Percentiles rank a stretch among this genome's conserved stretches.
Conservation (phyloP, 2,113 vertebrate species). For the Ondatra zibethicus region DNA sequence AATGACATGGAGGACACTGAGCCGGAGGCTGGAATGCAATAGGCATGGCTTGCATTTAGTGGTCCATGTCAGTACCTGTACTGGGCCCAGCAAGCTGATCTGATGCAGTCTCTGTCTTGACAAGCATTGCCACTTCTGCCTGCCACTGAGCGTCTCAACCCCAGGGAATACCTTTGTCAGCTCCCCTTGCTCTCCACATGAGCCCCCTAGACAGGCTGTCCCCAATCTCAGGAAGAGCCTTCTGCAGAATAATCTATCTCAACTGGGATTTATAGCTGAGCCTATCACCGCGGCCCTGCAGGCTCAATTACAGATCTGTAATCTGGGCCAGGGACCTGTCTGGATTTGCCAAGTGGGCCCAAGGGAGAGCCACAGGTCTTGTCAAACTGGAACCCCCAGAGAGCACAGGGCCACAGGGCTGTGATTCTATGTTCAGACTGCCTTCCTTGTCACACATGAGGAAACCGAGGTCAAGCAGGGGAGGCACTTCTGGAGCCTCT, state of each 20-base stretch:
- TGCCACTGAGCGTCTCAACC: not conserved
- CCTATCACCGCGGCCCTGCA: conserved; percentile 58
- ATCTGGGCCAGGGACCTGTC: conserved; percentile 47
- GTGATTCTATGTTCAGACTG: not conserved
- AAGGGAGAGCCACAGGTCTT: not conserved
- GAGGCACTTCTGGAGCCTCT: not conserved
- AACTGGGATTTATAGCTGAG: conserved; percentile 48
- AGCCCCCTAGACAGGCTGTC: conserved; percentile 33
- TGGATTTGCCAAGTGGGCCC: not conserved
- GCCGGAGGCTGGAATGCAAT: not conserved
- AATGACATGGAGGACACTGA: not conserved
- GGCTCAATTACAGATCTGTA: conserved; percentile 68
- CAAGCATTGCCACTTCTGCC: not conserved
- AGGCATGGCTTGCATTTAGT: not conserved
- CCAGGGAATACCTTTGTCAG: not conserved
- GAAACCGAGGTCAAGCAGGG: conserved; percentile 43
- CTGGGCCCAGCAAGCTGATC: not conserved
- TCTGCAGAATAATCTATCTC: conserved; percentile 36
- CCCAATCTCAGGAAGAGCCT: not conserved
- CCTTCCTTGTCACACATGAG: not conserved
- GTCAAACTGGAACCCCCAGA: not conserved
- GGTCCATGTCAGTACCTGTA: not conserved
- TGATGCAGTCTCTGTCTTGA: not conserved
- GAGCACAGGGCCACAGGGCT: not conserved
- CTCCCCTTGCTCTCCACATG: not conserved